Conservation (phyloP, 2,888 invertebrate species). For the Tipula unca region DNA sequence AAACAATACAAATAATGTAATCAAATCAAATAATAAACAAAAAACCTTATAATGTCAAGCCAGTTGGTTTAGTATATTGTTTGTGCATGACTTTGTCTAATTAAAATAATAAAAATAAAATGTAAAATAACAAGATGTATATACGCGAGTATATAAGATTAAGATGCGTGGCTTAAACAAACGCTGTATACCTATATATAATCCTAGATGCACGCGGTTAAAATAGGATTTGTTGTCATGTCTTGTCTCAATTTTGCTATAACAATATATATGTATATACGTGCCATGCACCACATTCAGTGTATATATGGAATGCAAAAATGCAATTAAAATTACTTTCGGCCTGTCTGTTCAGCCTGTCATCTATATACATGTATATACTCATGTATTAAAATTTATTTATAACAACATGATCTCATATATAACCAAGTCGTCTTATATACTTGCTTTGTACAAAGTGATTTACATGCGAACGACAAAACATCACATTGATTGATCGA, state of each 20-base stretch:
- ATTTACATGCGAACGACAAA: not conserved
- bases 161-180: not conserved
- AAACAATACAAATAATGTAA: not conserved
- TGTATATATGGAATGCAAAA: not conserved
- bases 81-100: constrained; percentile 8
- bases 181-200: too few species aligned
- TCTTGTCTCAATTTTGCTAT: not conserved
- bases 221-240: not conserved
- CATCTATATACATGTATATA: not conserved
- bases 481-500: not conserved
- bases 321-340: not conserved
- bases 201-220: not conserved
- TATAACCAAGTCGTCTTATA: not conserved
- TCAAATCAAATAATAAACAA: not conserved
- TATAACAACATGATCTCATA: not conserved
- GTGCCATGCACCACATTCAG: not conserved
- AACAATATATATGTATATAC: not conserved
- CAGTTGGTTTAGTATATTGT: not conserved
- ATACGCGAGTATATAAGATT: not conserved
- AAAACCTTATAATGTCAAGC: not conserved
- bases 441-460: not conserved
- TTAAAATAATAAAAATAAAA: not conserved
- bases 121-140: not conserved
- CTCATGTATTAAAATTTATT: not conserved
- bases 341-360: not conserved